phyloP scores from a whole-genome alignment of 2,797 vertebrate species.

The Ctenochaetus hawaiiensis region DNA sequence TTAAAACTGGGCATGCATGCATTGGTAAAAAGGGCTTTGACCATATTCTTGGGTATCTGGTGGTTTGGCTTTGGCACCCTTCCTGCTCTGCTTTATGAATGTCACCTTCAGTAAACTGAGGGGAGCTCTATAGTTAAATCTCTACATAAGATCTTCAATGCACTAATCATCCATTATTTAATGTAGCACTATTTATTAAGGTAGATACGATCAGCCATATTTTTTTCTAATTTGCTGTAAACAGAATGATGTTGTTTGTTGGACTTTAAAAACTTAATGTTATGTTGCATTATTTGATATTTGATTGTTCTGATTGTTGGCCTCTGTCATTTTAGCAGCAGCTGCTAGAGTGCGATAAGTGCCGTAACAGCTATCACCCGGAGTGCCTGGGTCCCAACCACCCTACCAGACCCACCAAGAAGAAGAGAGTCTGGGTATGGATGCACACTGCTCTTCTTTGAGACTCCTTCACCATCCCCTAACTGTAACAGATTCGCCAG shows the following conservation, averaged over 20 bases:
- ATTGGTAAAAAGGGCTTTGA: too few species aligned
- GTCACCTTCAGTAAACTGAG: not conserved
- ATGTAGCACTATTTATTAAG: not conserved
- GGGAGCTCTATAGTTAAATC: not conserved
- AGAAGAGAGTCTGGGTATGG: slow-evolving; percentile 98
- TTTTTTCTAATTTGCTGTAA: not conserved
- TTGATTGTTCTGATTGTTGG: slow-evolving; percentile 36
- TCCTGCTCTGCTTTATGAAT: slow-evolving; percentile 1
- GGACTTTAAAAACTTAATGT: not conserved
- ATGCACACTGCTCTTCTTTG: not conserved
- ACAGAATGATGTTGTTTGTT: not conserved
- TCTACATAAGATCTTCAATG: not conserved
- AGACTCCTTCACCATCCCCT: slow-evolving; percentile 9
- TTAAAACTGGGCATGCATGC: too few species aligned
- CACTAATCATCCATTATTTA: not conserved
- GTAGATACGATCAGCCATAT: not conserved
- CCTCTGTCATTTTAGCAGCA: slow-evolving; percentile 80
- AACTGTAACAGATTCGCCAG: slow-evolving; percentile 8
- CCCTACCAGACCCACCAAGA: slow-evolving; percentile 97
- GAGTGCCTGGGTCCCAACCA: slow-evolving; percentile 99
- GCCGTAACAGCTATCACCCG: slow-evolving; percentile 99
- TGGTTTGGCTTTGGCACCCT: too few species aligned
- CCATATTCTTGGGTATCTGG: too few species aligned
- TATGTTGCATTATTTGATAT: slow-evolving; percentile 14
- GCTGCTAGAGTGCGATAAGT: slow-evolving; percentile 99